Conservation (phyloP, 2,797 vertebrate genomes). For the Serranus cabrilla region DNA sequence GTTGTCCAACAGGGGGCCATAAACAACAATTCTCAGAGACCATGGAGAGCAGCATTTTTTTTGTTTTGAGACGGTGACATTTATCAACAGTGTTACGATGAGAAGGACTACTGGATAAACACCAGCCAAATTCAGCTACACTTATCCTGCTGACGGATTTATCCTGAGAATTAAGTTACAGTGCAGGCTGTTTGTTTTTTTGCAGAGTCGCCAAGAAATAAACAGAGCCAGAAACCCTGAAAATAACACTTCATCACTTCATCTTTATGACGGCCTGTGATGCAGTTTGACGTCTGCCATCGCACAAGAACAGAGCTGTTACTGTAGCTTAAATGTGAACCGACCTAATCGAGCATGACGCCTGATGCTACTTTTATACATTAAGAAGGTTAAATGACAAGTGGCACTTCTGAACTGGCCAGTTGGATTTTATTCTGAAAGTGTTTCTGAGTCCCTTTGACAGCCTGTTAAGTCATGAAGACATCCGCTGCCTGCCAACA, state of each 20-base stretch:
- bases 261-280: conserved; percentile 41
- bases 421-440: conserved; percentile 47
- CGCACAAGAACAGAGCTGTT: conserved; percentile 29
- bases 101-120: conserved; percentile 74
- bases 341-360: background rate
- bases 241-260: conserved; percentile 54
- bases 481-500: conserved; percentile 74
- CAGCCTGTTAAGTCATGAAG: conserved; percentile 68
- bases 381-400: conserved; percentile 46
- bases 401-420: conserved; percentile 37
- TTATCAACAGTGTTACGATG: conserved; percentile 59
- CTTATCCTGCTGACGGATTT: conserved; percentile 67
- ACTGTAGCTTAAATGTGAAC: conserved; percentile 24
- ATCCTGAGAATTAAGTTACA: conserved; percentile 68
- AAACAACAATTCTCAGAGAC: conserved; percentile 63
- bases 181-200: conserved; percentile 56
- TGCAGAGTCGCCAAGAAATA: conserved; percentile 56
- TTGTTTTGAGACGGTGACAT: conserved; percentile 57
- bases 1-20: conserved; percentile 63
- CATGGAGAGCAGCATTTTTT: conserved; percentile 51
- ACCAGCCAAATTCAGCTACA: conserved; percentile 53
- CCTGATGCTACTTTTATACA: conserved; percentile 16
- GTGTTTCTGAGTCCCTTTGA: conserved; percentile 60
- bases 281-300: conserved; percentile 42
- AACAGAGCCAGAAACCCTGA: conserved; percentile 55